Evolutionary conservation across 2,797 vertebrate species (phyloP).

Genomic region (Acrocephalus scirpaceus): DNA sequence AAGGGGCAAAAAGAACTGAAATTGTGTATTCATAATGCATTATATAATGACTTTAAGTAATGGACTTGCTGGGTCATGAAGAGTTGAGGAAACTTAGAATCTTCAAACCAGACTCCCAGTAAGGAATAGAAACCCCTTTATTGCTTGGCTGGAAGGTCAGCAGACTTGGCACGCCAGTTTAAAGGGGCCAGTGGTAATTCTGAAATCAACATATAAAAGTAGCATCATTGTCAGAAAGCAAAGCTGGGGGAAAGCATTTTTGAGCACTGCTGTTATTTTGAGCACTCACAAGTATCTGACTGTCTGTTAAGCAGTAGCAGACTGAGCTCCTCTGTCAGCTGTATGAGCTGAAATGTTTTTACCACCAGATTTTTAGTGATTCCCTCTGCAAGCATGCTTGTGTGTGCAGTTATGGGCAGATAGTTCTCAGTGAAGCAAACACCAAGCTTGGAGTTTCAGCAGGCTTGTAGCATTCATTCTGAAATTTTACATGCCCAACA

Average conservation of each 20-base stretch:
- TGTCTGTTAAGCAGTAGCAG: background rate
- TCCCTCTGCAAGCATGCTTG: background rate
- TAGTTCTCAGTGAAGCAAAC: background rate
- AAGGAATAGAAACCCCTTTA: slow-evolving; percentile 17
- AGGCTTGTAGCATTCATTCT: background rate
- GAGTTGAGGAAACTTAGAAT: background rate
- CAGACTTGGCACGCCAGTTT: background rate
- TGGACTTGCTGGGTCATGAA: background rate
- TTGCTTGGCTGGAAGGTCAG: background rate
- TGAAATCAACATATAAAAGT: background rate
- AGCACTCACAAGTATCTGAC: background rate
- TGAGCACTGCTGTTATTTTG: background rate
- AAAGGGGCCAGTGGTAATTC: background rate
- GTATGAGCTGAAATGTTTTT: background rate
- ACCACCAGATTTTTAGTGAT: background rate
- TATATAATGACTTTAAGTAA: background rate
- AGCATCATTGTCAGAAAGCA: background rate
- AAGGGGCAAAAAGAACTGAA: background rate
- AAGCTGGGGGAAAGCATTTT: background rate
- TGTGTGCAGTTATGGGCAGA: background rate
- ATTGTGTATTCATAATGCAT: background rate
- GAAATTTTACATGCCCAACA: background rate
- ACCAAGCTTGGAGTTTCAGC: background rate
- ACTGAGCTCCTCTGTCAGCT: background rate
- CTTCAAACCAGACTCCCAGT: background rate